Evolutionary conservation across 2,797 vertebrate genomes (phyloP).

Genomic region (Picus viridis): DNA sequence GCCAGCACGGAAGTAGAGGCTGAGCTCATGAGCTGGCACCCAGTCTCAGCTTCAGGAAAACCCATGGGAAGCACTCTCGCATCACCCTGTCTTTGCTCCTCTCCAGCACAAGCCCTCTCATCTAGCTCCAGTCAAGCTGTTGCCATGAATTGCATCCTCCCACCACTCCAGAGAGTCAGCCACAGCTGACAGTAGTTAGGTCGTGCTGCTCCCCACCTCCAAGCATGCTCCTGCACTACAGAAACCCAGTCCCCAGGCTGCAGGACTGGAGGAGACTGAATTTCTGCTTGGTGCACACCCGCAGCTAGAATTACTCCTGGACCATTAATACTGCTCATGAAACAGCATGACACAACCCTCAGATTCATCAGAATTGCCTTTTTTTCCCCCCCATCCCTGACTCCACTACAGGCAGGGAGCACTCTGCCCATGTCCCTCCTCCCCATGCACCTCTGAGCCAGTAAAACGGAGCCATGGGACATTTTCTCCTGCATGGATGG

Average conservation of each 20-base stretch:
- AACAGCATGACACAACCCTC: neutral
- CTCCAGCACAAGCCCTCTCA: neutral
- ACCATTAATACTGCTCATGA: neutral
- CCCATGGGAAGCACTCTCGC: neutral
- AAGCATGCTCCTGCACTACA: neutral
- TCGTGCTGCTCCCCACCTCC: neutral
- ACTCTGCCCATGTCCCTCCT: neutral
- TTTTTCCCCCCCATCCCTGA: neutral
- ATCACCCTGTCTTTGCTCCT: neutral
- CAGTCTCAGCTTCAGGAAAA: neutral
- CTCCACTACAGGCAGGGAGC: accelerated
- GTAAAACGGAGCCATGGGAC: neutral
- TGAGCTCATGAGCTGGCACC: neutral
- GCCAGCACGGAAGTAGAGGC: neutral
- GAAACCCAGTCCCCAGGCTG: neutral
- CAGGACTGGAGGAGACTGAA: neutral
- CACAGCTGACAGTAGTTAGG: neutral
- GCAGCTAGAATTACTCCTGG: neutral
- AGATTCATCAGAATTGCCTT: neutral
- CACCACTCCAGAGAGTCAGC: neutral
- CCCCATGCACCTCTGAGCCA: neutral
- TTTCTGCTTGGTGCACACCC: neutral
- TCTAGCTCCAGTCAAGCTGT: accelerated
- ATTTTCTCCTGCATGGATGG: neutral
- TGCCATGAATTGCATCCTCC: neutral